Percentiles rank a stretch among this genome's conserved stretches.
Evolutionary conservation across 2,797 vertebrate genomes (phyloP).

Genomic region (Phoeniculus purpureus): DNA sequence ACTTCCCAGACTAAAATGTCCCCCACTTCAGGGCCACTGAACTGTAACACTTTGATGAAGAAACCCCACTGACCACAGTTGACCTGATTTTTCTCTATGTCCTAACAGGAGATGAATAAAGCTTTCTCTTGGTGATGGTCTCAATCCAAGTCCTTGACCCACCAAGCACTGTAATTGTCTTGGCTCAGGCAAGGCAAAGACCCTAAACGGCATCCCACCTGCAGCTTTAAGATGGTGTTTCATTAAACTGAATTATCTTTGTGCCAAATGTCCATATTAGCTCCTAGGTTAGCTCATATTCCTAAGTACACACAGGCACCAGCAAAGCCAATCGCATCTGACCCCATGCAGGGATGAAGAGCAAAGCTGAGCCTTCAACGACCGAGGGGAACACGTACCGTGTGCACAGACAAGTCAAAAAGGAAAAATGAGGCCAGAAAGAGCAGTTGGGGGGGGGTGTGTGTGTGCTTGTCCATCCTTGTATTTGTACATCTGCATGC

Average conservation of each 20-base stretch:
- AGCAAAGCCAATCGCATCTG: neutral
- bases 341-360: neutral
- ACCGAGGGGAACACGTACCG: neutral
- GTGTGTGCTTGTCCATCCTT: neutral
- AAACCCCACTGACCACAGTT: neutral
- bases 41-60: neutral
- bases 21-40: neutral
- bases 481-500: neutral
- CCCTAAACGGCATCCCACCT: neutral
- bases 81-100: neutral
- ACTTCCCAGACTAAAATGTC: neutral
- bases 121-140: neutral
- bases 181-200: neutral
- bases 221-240: slow-evolving; percentile 30
- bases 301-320: neutral
- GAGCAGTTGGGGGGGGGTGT: rapidly evolving
- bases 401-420: neutral
- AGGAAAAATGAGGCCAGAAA: neutral
- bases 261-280: slow-evolving; percentile 32
- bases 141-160: neutral
- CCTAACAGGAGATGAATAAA: neutral
- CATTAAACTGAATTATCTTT: slow-evolving; percentile 50
- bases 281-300: neutral
- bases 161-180: neutral
- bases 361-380: neutral